Conservation (phyloP, 2,888 invertebrate species). For the Dynastes grantii region DNA sequence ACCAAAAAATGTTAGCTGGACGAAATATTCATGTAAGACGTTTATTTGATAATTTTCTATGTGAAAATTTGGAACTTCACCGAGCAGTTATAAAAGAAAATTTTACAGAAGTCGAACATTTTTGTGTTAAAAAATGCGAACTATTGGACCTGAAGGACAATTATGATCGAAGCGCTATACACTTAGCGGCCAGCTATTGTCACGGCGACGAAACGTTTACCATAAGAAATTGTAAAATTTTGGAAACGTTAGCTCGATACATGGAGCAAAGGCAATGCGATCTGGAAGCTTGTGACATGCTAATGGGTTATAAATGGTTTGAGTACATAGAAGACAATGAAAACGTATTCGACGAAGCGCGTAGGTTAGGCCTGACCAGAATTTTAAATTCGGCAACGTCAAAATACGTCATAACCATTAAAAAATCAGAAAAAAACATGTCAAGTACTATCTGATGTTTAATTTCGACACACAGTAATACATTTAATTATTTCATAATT, state of each 20-base stretch:
- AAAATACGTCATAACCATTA: conserved; percentile 3
- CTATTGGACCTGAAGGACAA: neutral
- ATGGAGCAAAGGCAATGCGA: neutral
- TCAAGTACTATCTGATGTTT: too few relatives aligned
- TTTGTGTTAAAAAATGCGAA: conserved; percentile 17
- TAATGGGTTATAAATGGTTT: conserved; percentile 13
- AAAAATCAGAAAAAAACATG: neutral
- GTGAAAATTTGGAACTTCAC: conserved; percentile 25
- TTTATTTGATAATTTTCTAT: conserved; percentile 7
- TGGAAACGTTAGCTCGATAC: conserved; percentile 4
- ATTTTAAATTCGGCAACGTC: neutral
- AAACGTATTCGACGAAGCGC: neutral
- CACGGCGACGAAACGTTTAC: neutral
- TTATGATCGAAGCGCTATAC: conserved; percentile 11
- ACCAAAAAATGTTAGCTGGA: neutral
- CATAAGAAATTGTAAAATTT: conserved; percentile 1
- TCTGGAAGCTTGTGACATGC: neutral
- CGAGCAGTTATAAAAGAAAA: conserved; percentile 16
- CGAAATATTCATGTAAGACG: conserved; percentile 8
- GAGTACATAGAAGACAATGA: conserved; percentile 24
- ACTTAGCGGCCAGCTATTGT: conserved; percentile 28
- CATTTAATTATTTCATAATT: too few relatives aligned
- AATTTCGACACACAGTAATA: too few relatives aligned
- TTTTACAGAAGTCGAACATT: conserved; percentile 13
- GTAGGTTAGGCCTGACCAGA: neutral